Conservation (phyloP, 2,113 vertebrate genomes). For the Gallinago media region DNA sequence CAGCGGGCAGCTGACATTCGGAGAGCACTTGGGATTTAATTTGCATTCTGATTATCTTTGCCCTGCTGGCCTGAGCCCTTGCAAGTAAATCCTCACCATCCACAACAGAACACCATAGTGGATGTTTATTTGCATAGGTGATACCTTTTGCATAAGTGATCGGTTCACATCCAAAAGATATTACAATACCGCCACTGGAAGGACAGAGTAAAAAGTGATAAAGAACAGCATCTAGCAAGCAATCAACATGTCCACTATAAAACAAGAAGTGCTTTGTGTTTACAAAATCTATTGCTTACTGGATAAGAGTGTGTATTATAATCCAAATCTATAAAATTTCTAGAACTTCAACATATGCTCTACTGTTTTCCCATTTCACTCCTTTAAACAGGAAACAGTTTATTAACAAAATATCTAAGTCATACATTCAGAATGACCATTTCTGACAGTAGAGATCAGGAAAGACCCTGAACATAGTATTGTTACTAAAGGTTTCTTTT, state of each 20-base stretch:
- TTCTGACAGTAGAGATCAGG: background rate
- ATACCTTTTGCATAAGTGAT: background rate
- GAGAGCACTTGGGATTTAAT: no score
- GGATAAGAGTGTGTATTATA: background rate
- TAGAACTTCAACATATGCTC: background rate
- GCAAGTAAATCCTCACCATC: no score
- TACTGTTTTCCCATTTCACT: background rate
- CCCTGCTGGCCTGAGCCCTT: no score
- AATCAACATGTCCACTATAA: background rate
- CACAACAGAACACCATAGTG: background rate
- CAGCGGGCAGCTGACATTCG: constrained; percentile 37
- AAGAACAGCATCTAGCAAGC: background rate
- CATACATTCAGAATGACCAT: background rate
- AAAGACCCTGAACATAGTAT: background rate
- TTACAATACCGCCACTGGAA: background rate
- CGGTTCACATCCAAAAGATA: background rate
- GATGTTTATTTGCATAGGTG: background rate
- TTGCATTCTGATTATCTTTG: no score
- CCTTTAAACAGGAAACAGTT: background rate
- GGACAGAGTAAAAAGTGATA: background rate
- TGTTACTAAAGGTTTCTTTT: background rate
- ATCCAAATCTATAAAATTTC: background rate
- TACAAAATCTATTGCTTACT: background rate
- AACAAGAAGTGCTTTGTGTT: background rate
- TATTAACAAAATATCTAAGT: background rate